A percentile compares a stretch with the other conserved stretches of the same genome.
These are phyloP conservation scores for Timema podura DNA, from an alignment of 2,888 invertebrate species.

Conservation along the genomic window DNA sequence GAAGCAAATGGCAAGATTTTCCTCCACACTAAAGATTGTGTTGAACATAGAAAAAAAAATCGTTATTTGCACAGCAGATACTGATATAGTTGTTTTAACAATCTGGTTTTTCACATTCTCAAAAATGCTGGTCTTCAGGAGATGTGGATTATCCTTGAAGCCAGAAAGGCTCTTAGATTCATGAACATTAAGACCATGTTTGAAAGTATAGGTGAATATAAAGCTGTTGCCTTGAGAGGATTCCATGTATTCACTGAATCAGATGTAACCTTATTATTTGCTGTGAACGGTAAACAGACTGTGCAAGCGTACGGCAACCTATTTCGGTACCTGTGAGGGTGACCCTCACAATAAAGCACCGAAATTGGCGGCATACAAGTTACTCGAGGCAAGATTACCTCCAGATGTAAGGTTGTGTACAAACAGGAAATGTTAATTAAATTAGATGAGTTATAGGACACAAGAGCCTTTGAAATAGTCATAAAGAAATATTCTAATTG, in stretches of 20 bases:
- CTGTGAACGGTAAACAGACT: not conserved
- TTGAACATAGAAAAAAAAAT: not conserved
- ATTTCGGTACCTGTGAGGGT: not conserved
- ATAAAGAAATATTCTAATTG: too few relatives aligned
- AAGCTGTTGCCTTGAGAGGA: conserved; percentile 1
- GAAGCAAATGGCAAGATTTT: not conserved
- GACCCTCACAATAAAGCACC: too few relatives aligned
- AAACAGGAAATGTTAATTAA: not conserved
- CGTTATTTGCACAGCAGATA: not conserved
- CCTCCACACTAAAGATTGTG: not conserved
- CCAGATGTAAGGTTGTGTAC: not conserved
- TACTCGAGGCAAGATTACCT: not conserved
- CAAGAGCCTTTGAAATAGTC: not conserved
- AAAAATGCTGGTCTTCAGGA: not conserved
- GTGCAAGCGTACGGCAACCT: not conserved
- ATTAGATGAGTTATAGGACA: not conserved
- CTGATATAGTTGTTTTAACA: not conserved
- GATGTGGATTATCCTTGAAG: not conserved
- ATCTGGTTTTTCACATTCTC: not conserved
- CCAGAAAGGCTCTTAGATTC: not conserved
- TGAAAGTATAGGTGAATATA: not conserved
- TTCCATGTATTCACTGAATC: conserved; percentile 10
- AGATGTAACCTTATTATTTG: not conserved
- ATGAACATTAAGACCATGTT: too few relatives aligned
- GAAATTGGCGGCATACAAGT: not conserved